Percentiles rank a stretch among this genome's conserved stretches.
Conservation (phyloP, 2,888 invertebrate genomes). For the Halocaridina rubra region DNA sequence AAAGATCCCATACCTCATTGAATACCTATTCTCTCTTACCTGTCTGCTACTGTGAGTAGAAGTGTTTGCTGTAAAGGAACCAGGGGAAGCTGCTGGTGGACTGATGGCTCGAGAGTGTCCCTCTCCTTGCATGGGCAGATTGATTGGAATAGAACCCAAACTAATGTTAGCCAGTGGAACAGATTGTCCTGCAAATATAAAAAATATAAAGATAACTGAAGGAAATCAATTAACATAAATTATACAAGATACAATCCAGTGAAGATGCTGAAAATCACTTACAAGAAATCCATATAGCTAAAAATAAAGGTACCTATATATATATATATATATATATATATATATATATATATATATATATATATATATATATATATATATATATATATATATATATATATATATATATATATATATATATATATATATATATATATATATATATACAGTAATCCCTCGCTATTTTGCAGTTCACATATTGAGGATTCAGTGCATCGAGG, state of each 20-base stretch:
- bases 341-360: no score
- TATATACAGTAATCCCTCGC: no score
- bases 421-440: no score
- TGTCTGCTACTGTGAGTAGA: slow-evolving; percentile 17
- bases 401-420: no score
- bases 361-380: no score
- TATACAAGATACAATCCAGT: not conserved
- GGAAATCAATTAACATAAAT: not conserved
- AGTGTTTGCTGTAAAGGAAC: not conserved
- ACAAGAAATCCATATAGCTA: no score
- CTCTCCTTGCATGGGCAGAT: slow-evolving; percentile 17
- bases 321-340: no score
- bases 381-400: no score
- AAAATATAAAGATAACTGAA: not conserved
- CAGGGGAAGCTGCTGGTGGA: slow-evolving; percentile 15
- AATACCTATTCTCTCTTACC: not conserved
- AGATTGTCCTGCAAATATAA: not conserved
- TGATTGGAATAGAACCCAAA: slow-evolving; percentile 9
- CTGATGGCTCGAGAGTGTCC: not conserved
- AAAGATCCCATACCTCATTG: not conserved
- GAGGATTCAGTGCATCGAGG: no score
- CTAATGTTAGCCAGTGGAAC: slow-evolving; percentile 15
- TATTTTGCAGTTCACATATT: no score
- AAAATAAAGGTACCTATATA: no score
- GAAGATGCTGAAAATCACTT: no score